These are phyloP conservation scores for Campylomormyrus tamandua DNA, from an alignment of 2,113 vertebrate genomes.

Conservation along the genomic window DNA sequence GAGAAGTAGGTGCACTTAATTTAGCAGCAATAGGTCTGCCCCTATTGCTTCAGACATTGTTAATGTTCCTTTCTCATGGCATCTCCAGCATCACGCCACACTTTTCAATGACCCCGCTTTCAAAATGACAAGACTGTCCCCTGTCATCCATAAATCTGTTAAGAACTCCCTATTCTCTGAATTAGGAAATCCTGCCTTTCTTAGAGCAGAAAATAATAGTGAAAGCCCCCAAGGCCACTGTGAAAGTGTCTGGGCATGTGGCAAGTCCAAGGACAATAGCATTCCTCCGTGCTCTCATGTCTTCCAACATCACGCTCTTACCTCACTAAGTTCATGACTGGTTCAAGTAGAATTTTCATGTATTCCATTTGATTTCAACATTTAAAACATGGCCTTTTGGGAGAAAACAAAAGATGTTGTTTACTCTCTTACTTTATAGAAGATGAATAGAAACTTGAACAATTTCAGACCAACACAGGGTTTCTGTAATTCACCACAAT, in stretches of 20 bases:
- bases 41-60: not conserved
- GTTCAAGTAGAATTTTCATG: not conserved
- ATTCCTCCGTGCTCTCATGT: slow-evolving; percentile 32
- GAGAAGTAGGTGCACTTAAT: not conserved
- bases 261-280: slow-evolving; percentile 52
- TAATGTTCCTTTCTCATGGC: not conserved
- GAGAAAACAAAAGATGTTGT: not conserved
- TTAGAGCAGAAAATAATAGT: slow-evolving; percentile 51
- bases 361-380: not conserved
- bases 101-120: slow-evolving; percentile 29
- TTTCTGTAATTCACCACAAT: not conserved
- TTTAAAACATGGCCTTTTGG: not conserved
- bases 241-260: slow-evolving; percentile 57
- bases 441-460: not conserved
- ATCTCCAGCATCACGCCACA: slow-evolving; percentile 3
- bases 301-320: slow-evolving; percentile 39
- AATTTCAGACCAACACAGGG: not conserved
- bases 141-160: slow-evolving; percentile 67
- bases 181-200: slow-evolving; percentile 75
- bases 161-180: slow-evolving; percentile 55
- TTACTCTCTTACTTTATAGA: not conserved
- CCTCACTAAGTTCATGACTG: slow-evolving; percentile 12
- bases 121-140: slow-evolving; percentile 59
- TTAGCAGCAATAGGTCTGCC: not conserved
- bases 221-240: slow-evolving; percentile 41